A percentile compares a stretch with the other conserved stretches of the same genome.
These are phyloP conservation scores for Coturnix japonica DNA, from an alignment of 2,113 vertebrate genomes.

Conservation along the genomic window DNA sequence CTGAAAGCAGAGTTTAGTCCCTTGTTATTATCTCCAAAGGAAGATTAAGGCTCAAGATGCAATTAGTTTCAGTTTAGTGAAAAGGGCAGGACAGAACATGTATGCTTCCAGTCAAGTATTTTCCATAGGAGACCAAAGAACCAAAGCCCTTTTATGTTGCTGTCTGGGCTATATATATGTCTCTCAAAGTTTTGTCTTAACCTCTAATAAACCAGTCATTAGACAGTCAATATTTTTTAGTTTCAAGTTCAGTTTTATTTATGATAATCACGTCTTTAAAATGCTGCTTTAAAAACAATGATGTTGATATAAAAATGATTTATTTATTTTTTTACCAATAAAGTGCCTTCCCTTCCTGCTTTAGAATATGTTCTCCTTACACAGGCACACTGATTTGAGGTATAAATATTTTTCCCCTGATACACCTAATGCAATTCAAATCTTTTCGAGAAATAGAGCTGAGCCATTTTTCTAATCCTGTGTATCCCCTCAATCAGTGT, in stretches of 20 bases:
- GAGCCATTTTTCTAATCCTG: not conserved
- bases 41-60: conserved; percentile 59
- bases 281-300: not conserved
- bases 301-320: not conserved
- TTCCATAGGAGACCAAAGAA: not conserved
- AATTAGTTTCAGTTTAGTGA: conserved; percentile 39
- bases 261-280: not conserved
- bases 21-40: conserved; percentile 42
- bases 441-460: not conserved
- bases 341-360: not conserved
- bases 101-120: not conserved
- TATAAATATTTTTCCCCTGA: not conserved
- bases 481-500: not conserved
- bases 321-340: not conserved
- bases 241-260: not conserved
- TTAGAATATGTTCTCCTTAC: not conserved
- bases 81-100: conserved; percentile 3
- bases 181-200: not conserved
- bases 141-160: not conserved
- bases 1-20: conserved; percentile 47
- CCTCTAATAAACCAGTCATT: not conserved
- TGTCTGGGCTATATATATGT: not conserved
- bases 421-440: conserved; percentile 16
- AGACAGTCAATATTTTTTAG: not conserved
- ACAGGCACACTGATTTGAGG: not conserved